These are phyloP conservation scores for Piaya cayana DNA, from an alignment of 2,113 vertebrate species.

Conservation along the genomic window DNA sequence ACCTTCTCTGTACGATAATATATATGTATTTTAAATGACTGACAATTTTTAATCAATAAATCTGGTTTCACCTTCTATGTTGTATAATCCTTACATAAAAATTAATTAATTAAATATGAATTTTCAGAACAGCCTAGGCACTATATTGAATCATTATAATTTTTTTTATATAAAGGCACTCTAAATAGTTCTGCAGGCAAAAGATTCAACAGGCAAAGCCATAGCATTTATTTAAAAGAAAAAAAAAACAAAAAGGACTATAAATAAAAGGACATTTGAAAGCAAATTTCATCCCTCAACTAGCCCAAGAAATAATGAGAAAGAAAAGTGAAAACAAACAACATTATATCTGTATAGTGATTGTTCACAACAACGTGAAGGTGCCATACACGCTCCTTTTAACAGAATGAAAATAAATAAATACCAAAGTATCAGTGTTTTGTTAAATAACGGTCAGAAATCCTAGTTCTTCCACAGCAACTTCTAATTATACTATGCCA, in stretches of 20 bases:
- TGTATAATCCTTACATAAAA: neutral
- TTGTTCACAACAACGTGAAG: neutral
- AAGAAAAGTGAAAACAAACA: neutral
- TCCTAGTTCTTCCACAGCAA: neutral
- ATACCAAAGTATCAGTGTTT: neutral
- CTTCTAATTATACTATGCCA: neutral
- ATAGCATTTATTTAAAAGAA: neutral
- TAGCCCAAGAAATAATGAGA: neutral
- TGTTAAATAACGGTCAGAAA: neutral
- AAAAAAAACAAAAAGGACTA: neutral
- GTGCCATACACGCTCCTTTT: neutral
- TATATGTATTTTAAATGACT: neutral
- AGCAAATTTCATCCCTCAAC: conserved; percentile 15
- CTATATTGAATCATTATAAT: neutral
- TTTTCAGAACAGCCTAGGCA: neutral
- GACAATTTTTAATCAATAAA: neutral
- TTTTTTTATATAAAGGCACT: neutral
- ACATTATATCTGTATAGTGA: neutral
- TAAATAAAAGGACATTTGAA: neutral
- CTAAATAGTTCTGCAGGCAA: neutral
- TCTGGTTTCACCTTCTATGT: neutral
- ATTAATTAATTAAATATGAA: neutral
- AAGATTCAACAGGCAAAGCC: conserved; percentile 2
- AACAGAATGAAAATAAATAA: neutral
- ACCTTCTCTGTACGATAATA: neutral